phyloP scores from a whole-genome alignment of 2,888 invertebrate genomes.

The Troides aeacus region DNA sequence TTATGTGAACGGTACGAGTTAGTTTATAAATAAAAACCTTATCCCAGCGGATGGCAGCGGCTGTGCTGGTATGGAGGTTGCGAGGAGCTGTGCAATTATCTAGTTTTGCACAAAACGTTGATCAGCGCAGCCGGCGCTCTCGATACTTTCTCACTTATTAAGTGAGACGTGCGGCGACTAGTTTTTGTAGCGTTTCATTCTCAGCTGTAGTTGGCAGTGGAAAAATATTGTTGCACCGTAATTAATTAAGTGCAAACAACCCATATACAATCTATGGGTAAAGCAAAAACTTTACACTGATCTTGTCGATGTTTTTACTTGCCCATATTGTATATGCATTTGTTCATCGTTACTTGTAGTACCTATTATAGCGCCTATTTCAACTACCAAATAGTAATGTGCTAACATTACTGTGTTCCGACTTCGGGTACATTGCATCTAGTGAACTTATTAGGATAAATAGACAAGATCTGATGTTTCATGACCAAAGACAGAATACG shows the following conservation, averaged over 20 bases:
- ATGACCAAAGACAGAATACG: too few relatives aligned
- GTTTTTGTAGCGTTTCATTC: constrained; percentile 25
- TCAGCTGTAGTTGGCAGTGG: constrained; percentile 6
- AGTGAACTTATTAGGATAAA: too few relatives aligned
- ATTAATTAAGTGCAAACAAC: constrained; percentile 4
- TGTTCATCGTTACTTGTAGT: neutral
- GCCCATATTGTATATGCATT: neutral
- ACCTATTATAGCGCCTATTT: too few relatives aligned
- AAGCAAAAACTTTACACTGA: neutral
- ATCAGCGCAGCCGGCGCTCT: constrained; percentile 41
- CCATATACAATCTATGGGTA: neutral
- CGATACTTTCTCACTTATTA: constrained; percentile 55
- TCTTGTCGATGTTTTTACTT: neutral
- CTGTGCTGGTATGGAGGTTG: constrained; percentile 38
- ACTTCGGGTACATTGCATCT: too few relatives aligned
- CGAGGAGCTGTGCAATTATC: constrained; percentile 45
- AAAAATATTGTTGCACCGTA: constrained; percentile 19
- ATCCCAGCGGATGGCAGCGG: constrained; percentile 28
- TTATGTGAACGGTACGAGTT: too few relatives aligned
- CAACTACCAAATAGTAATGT: too few relatives aligned
- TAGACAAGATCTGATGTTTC: too few relatives aligned
- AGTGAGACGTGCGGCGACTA: constrained; percentile 33
- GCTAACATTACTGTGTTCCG: too few relatives aligned
- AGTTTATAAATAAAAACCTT: too few relatives aligned
- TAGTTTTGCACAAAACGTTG: constrained; percentile 48